Evolutionary conservation across 2,797 vertebrate species (phyloP).

Genomic region (Meriones psammophilus): DNA sequence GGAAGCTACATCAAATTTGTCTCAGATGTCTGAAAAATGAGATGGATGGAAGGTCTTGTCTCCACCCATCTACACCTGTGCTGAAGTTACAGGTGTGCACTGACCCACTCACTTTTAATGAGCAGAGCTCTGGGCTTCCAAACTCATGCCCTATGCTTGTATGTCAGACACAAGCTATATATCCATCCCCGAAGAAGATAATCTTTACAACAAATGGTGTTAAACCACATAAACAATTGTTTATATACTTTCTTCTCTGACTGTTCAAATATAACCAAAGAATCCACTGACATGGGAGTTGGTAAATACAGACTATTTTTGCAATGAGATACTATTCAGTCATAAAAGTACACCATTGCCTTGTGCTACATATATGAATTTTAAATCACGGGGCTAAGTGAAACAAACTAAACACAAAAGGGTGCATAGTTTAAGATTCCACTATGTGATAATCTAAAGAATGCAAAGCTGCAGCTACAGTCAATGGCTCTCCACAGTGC

Average conservation of each 20-base stretch:
- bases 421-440: accelerated
- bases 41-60: background rate
- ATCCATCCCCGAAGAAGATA: background rate
- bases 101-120: background rate
- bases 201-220: background rate
- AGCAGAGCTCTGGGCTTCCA: background rate
- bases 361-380: background rate
- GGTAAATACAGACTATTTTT: background rate
- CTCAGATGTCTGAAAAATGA: background rate
- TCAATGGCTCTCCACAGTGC: background rate
- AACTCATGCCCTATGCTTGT: background rate
- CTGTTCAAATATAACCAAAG: background rate
- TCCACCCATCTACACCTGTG: background rate
- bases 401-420: background rate
- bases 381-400: background rate
- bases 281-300: background rate
- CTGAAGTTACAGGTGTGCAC: background rate
- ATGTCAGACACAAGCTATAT: too few species aligned
- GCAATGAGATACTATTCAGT: background rate
- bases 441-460: background rate
- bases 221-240: too few species aligned
- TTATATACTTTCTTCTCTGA: background rate
- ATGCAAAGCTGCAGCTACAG: background rate
- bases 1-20: background rate
- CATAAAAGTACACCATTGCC: background rate